Percentiles rank a stretch among this genome's conserved stretches.
Conservation (phyloP, 30 jellyfish, hydroid and myxozoan species). For the Chironex yamaguchii region DNA sequence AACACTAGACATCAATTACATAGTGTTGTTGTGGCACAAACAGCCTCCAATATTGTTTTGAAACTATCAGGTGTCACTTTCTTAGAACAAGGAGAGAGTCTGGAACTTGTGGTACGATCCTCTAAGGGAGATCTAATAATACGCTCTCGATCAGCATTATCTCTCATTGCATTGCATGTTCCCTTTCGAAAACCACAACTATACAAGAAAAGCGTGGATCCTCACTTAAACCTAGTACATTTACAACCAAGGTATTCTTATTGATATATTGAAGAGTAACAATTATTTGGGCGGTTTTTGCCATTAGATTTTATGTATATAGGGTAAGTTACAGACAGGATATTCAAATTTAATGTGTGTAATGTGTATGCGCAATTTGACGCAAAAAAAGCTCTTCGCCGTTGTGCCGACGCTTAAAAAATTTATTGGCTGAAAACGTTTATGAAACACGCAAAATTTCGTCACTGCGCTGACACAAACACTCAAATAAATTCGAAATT, state of each 20-base stretch:
- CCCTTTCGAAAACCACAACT: neutral
- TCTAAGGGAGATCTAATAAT: neutral
- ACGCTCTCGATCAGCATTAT: neutral
- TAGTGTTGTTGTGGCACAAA: neutral
- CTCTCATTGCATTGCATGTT: neutral
- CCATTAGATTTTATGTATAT: too few species aligned
- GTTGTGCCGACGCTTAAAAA: too few species aligned
- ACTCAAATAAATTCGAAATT: too few species aligned
- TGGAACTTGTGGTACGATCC: slow-evolving; percentile 33
- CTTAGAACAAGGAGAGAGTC: slow-evolving; percentile 72
- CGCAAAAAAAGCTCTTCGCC: too few species aligned
- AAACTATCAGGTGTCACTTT: slow-evolving; percentile 68
- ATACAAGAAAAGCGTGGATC: neutral
- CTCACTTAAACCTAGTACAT: neutral
- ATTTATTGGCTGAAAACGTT: too few species aligned
- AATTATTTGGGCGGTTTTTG: too few species aligned
- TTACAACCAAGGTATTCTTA: neutral
- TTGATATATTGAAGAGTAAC: too few species aligned
- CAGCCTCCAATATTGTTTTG: neutral
- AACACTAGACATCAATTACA: neutral
- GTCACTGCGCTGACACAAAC: too few species aligned
- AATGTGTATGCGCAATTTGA: too few species aligned
- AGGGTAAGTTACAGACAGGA: too few species aligned
- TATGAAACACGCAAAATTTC: too few species aligned
- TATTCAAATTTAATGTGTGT: too few species aligned